These are phyloP conservation scores for Cranoglanis bouderius DNA, from an alignment of 2,113 vertebrate genomes.

Conservation along the genomic window DNA sequence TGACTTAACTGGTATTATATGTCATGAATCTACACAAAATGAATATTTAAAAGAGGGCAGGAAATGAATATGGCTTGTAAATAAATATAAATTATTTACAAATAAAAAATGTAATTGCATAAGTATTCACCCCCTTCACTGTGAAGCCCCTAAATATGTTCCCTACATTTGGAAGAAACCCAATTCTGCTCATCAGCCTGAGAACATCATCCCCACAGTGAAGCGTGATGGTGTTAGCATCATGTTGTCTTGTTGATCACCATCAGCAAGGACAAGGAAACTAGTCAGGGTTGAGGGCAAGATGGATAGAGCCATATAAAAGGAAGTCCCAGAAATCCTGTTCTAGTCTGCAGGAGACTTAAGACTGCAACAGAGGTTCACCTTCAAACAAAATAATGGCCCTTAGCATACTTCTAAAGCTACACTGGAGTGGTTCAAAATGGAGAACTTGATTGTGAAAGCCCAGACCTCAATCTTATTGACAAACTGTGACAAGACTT, in stretches of 20 bases:
- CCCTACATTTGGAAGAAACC: neutral
- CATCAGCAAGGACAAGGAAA: neutral
- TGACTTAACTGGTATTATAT: neutral
- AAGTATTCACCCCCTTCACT: too few species aligned
- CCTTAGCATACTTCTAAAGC: neutral
- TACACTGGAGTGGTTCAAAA: neutral
- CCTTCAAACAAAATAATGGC: neutral
- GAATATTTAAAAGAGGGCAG: neutral
- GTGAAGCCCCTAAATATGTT: neutral
- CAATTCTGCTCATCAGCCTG: neutral
- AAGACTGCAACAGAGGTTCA: neutral
- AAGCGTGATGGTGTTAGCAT: neutral
- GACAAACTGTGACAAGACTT: neutral
- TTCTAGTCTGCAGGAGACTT: neutral
- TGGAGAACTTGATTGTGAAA: neutral
- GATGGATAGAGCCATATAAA: neutral
- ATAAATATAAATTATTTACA: neutral
- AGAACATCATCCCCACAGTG: neutral
- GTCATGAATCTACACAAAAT: neutral
- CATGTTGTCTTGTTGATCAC: neutral
- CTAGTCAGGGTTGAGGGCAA: neutral
- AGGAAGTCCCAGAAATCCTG: neutral
- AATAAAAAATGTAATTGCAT: neutral
- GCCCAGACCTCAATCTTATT: neutral
- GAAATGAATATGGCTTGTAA: neutral